A percentile compares a stretch with the other conserved stretches of the same genome.
These are phyloP conservation scores for Nymphalis polychloros DNA, from an alignment of 2,888 invertebrate genomes.

Conservation along the genomic window DNA sequence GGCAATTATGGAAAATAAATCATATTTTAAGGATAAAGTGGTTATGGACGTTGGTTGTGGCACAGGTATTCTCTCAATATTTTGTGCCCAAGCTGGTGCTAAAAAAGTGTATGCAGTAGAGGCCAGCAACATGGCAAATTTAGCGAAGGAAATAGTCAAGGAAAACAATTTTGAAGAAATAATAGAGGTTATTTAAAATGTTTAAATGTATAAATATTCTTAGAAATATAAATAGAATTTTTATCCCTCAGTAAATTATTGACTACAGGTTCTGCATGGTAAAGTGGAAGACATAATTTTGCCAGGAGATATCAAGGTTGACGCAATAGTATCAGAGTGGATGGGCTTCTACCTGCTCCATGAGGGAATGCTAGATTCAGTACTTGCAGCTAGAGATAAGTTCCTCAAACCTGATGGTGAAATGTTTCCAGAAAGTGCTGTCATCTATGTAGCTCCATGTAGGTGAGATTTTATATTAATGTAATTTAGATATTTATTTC, in stretches of 20 bases:
- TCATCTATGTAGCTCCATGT: constrained; percentile 83
- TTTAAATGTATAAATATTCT: background rate
- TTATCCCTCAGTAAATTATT: background rate
- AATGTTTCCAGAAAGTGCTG: constrained; percentile 88
- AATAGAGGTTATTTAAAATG: constrained; percentile 80
- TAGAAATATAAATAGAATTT: no score
- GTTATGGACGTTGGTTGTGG: constrained; percentile 94
- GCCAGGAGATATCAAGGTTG: constrained; percentile 86
- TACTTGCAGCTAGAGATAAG: constrained; percentile 89
- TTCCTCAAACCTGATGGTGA: constrained; percentile 87
- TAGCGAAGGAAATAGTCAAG: constrained; percentile 84
- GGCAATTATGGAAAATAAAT: constrained; percentile 86
- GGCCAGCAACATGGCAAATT: constrained; percentile 86
- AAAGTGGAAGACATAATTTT: constrained; percentile 88
- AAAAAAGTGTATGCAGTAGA: constrained; percentile 92
- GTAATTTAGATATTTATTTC: background rate
- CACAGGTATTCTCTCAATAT: constrained; percentile 93
- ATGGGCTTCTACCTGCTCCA: constrained; percentile 98
- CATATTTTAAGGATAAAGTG: constrained; percentile 87
- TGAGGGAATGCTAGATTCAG: constrained; percentile 97
- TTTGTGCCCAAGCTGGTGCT: constrained; percentile 95
- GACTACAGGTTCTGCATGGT: constrained; percentile 85
- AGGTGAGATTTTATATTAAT: constrained; percentile 73
- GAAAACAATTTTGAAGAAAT: constrained; percentile 86
- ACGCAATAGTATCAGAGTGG: constrained; percentile 97